A percentile compares a stretch with the other conserved stretches of the same genome.
Evolutionary conservation across 2,113 vertebrate genomes (phyloP).

Genomic region (Cariama cristata): DNA sequence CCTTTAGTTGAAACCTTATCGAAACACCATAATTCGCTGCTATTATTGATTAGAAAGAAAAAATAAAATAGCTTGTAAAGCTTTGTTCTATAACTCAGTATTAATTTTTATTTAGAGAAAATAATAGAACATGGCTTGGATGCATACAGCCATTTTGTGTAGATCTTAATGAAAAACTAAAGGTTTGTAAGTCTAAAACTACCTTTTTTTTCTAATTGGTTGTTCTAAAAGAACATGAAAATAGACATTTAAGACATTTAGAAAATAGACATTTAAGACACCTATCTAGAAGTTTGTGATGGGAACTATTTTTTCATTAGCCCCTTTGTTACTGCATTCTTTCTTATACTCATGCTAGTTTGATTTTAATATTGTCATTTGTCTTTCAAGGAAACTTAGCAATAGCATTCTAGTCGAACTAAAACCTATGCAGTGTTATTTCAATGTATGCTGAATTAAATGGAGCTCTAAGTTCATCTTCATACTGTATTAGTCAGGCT

Average conservation of each 20-base stretch:
- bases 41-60: background rate
- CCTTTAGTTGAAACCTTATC: background rate
- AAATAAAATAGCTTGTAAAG: background rate
- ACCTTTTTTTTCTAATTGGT: background rate
- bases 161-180: background rate
- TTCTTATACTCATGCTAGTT: background rate
- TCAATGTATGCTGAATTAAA: background rate
- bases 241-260: background rate
- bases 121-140: background rate
- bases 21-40: background rate
- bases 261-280: background rate
- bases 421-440: background rate
- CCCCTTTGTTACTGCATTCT: background rate
- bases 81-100: background rate
- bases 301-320: background rate
- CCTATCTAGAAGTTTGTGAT: background rate
- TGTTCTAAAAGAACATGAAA: background rate
- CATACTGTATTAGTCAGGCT: background rate
- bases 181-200: background rate
- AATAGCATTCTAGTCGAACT: background rate
- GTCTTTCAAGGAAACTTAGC: background rate
- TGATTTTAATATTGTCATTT: constrained; percentile 6
- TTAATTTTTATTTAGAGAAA: background rate
- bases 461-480: background rate
- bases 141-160: background rate